Percentiles rank a stretch among this genome's conserved stretches.
phyloP scores from a whole-genome alignment of 2,888 invertebrate genomes.

The Drosophila gaucha region DNA sequence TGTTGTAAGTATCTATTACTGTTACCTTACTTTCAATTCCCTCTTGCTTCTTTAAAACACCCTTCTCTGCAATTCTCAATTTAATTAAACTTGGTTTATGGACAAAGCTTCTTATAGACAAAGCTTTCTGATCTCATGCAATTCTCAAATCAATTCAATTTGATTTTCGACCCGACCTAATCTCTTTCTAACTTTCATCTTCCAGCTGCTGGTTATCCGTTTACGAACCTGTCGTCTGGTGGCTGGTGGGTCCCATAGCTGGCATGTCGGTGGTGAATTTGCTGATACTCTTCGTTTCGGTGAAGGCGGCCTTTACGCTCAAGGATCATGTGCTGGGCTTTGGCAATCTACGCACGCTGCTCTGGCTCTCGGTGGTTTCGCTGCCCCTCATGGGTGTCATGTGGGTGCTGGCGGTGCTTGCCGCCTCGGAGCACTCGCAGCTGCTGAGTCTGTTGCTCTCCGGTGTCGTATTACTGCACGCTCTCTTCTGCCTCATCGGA shows the following conservation, averaged over 20 bases:
- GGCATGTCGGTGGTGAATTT: conserved; percentile 92
- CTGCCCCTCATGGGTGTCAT: conserved; percentile 93
- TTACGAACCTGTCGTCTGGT: conserved; percentile 97
- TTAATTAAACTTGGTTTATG: not conserved
- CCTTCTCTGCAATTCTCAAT: not conserved
- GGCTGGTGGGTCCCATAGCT: conserved; percentile 95
- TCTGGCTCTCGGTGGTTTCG: conserved; percentile 95
- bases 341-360: conserved; percentile 92
- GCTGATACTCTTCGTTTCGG: conserved; percentile 92
- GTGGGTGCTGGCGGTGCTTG: conserved; percentile 93
- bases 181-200: conserved; percentile 1
- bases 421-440: conserved; percentile 90
- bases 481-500: conserved; percentile 93
- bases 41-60: not conserved
- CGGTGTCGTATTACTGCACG: conserved; percentile 91
- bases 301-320: conserved; percentile 95
- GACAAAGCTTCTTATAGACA: not conserved
- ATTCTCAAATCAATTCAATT: not conserved
- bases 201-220: conserved; percentile 97
- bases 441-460: conserved; percentile 92
- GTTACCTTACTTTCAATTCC: not conserved
- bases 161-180: too few species aligned
- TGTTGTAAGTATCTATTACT: conserved; percentile 91
- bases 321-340: conserved; percentile 95
- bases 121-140: not conserved